Base-by-base conservation (phyloP, 2,888 invertebrate species). In the Quadriops clusia region DNA sequence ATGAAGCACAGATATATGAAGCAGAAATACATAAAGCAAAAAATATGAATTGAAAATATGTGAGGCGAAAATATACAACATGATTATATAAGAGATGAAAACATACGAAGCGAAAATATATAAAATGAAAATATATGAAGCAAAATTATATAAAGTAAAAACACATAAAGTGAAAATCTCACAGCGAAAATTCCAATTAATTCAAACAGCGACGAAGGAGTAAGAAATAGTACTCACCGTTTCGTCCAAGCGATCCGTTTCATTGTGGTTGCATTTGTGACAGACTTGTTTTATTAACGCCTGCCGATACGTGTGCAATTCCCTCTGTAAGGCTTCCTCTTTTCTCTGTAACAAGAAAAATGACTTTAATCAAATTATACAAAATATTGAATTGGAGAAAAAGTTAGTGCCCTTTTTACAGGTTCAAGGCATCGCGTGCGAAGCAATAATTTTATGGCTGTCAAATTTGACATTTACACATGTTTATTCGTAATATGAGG, bases 271-370 rank as follows among this genome's bases (percentile, higher is more conserved):
- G 47, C 76, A 77, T 45, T 72, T 72, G 50, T 74, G 75, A 50
- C 76, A 75, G 26, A 72, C 66, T 58, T 74, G 72, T 44, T 68
- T 72, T 43, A 77, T 64, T 39, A 90, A 63, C 30, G 82, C 80
- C 58, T 80, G 68, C 41, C 85, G 71, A 39, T 85, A 82, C 36
- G 76, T 72, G 32, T 82, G 76, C 33, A 90, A 63, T 59, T 89
- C 86, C 32, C 76, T 74, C 50, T 77, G 71, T 29, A 90, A 63
- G 13, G 77, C 74, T 49, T 84, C 82, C 41, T 86, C 80, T 48
- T 79, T 76, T 56, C 74, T 65, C 85, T 86, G 61, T 24, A 52
- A 44, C 10, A 5, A 9, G n/a, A n/a, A n/a, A 28, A 22, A 17
- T 2, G 6, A n/a, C 6, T 14, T 5, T 7, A 22, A 22, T 6